Evolutionary conservation across 2,888 invertebrate genomes (phyloP), one percentile per base, ranked within the genome.

Genomic region (Aleiodes alternator): DNA sequence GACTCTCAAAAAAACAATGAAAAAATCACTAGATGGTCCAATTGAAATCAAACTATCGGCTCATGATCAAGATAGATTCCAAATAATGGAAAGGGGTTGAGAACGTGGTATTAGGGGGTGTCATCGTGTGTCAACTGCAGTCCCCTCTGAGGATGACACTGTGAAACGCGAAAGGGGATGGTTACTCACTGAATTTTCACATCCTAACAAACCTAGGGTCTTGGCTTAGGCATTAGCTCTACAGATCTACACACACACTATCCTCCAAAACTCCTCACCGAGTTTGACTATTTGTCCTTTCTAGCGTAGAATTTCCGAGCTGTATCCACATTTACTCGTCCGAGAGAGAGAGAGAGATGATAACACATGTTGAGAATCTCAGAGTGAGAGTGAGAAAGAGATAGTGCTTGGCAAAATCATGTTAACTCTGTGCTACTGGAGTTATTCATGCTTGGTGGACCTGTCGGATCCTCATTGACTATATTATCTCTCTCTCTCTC

Each of bases 121-220:
- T 88, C 87, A 86, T 87, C 87, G 84, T 83, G 87, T 88, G 89
- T 88, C 89, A 89, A 87, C 87, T 87, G 79, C 88, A 89, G 88
- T 85, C 86, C 87, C 89, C 88, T 87, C 88, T 88, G 89, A 87
- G 87, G 87, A 89, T 89, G 89, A 89, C 89, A 88, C 86, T 84
- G 85, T 81, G 85, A 84, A 85, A 88, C 88, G 87, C 84, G 87
- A 86, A 88, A 88, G 87, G 88, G 89, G 89, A 81, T 79, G 81
- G 80, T 84, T 86, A 84, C 84, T 85, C 83, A n/a, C 34, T 61
- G 61, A 31, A 34, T 29, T 56, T 16, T 16, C 16, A 11, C 9
- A 56, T 56, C 23, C 56, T 56, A 56, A 29, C 56, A 16, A 56
- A 23, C 29, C 56, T 14, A 23, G 29, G 82, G 72, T 77, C 81